Evolutionary conservation across 1,140 invertebrate genomes (phyloP), one percentile per base, ranked within the genome.

Genomic region (Drosophila sechellia): DNA sequence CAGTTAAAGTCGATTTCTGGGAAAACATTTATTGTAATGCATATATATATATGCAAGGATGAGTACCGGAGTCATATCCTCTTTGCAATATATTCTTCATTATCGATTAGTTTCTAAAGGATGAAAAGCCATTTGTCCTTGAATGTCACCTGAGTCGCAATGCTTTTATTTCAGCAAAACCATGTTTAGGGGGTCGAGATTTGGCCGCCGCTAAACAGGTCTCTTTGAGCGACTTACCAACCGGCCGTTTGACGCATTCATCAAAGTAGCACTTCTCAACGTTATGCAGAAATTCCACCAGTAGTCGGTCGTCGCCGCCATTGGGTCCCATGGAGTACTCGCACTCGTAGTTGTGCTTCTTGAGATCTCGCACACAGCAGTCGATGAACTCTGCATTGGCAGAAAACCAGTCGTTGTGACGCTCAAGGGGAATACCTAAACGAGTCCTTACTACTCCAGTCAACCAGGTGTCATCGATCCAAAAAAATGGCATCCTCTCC

Each of bases 401-500:
- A 13, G 96, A 94, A 92, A 94, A 97, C 80, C 94, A 93, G 43
- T 94, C 80, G 55, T 94, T 93, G 15, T 97, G 90, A 43, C 95
- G 93, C 37, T 93, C 92, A 35, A 96, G 92, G 56, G 93, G 92
- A 37, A 97, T 93, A 40, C 93, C 92, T 31, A 94, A 81, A 53
- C 93, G 91, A 43, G 95, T 90, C 4, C 95, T 93, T 49, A 97
- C 92, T 55, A 96, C 94, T 10, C 97, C 97, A 13, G 96, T 97
- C 0, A 98, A 86, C 90, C 95, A 95, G 5, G 96, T 95, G 92
- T 98, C 97, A 91, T 98, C 97, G 61, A 97, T 97, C 96, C 96
- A 97, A 92, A 97, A 97, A 75, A 95, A 96, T 15, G 93, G 90
- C 22, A 92, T 75, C 45, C 92, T 69, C 15, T 93, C 92, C 20